Conservation (phyloP, 2,888 invertebrate species). For the Auanema freiburgensis region DNA sequence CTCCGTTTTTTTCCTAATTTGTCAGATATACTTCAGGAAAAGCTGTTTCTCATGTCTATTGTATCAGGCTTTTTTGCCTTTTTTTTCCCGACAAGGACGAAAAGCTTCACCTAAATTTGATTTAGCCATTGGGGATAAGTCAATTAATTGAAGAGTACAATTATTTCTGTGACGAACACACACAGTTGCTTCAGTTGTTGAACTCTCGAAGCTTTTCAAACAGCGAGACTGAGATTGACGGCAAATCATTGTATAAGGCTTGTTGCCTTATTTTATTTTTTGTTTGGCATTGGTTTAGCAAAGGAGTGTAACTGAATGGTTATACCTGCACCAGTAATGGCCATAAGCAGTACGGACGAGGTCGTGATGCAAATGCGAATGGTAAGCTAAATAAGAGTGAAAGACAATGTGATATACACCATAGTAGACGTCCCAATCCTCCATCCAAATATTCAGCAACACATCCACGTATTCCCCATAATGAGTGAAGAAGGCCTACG, state of each 20-base stretch:
- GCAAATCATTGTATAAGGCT: neutral
- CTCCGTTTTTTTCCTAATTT: too few relatives aligned
- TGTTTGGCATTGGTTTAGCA: neutral
- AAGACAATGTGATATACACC: constrained; percentile 50
- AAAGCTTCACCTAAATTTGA: too few relatives aligned
- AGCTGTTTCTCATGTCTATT: too few relatives aligned
- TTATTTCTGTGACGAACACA: too few relatives aligned
- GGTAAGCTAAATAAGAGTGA: constrained; percentile 56
- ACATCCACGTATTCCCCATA: constrained; percentile 61
- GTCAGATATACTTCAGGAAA: too few relatives aligned
- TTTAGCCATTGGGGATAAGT: too few relatives aligned
- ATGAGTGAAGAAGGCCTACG: constrained; percentile 53
- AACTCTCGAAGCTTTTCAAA: neutral
- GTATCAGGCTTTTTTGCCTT: too few relatives aligned
- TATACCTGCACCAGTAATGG: constrained; percentile 56
- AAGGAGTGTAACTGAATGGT: neutral
- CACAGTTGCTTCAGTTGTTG: neutral
- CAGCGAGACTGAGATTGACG: neutral
- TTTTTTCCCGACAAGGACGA: too few relatives aligned
- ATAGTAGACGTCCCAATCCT: constrained; percentile 41
- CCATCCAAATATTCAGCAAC: constrained; percentile 61
- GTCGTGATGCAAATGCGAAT: constrained; percentile 50
- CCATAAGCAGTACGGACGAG: constrained; percentile 54
- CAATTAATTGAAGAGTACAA: too few relatives aligned
- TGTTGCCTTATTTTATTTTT: neutral